Conservation (phyloP, 2,797 vertebrate species). For the Anisognathus igniventris region DNA sequence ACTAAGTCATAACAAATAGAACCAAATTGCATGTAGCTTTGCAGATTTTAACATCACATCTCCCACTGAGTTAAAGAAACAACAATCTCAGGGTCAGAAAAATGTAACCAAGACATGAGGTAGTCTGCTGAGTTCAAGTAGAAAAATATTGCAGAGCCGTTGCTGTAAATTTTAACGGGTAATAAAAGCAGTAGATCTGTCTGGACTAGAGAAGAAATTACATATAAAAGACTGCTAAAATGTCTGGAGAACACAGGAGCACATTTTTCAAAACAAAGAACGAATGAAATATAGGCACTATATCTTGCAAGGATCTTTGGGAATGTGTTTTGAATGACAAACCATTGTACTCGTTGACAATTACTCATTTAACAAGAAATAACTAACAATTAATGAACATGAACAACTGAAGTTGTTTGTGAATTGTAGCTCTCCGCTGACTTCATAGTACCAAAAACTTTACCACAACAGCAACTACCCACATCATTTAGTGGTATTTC, state of each 20-base stretch:
- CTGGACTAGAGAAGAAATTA: neutral
- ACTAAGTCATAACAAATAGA: neutral
- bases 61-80: neutral
- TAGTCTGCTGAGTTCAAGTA: neutral
- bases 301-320: neutral
- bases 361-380: conserved; percentile 51
- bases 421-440: neutral
- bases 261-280: conserved; percentile 34
- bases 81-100: neutral
- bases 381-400: conserved; percentile 30
- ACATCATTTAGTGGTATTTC: neutral
- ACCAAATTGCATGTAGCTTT: neutral
- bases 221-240: conserved; percentile 7
- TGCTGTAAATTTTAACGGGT: neutral
- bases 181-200: neutral
- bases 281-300: neutral
- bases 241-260: conserved; percentile 12
- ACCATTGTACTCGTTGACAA: neutral
- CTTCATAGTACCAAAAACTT: neutral
- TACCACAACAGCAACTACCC: neutral
- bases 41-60: neutral
- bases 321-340: neutral
- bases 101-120: neutral
- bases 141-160: neutral
- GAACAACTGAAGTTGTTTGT: conserved; percentile 18